Base-by-base conservation (phyloP, 2,113 vertebrate species). In the Pungitius pungitius region DNA sequence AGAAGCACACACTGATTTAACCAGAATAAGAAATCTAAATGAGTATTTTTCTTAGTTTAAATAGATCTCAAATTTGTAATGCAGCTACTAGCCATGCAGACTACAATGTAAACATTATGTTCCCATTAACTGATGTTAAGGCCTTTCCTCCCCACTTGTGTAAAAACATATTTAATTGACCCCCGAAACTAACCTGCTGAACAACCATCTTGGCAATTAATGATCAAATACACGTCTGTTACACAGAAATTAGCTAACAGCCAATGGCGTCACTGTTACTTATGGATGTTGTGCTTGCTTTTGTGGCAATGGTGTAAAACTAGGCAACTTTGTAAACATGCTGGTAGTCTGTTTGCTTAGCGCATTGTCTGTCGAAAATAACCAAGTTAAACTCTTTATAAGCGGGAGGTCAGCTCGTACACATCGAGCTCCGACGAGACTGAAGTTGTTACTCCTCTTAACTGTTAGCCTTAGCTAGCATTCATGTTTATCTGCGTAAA, bases 391-490 rank as follows among this genome's bases (percentile, higher is more conserved):
- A 55, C 24, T 43, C 6, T 51, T 43, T 26, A 35, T 8, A 30
- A 49, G 6, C 14, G 39, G 13, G 74, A 42, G 60, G 27, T 65
- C 51, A 63, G 60, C 20, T 69, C 27, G 39, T 67, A 70, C 62
- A 77, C 42, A 82, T 4, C 9, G 40, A 66, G 72, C 66, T 73
- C 58, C 40, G 40, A n/a, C 24, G 30, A 14, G 33, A 54, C 56
- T 67, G 3, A 75, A 78, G 63, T 82, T 78, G 78, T 56, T 66
- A 10, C 43, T 62, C 6, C 15, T 75, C 47, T 30, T 39, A 17
- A 39, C 75, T 58, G 75, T 75, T 91, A 91, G 88, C 88, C 83
- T 78, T 56, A 68, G 86, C 80, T 83, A 80, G 62, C 83, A 62
- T 30, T 14, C 7, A 9, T 87, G 82, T 88, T 83, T 88, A 86